Evolutionary conservation across 2,888 invertebrate genomes (phyloP).

Genomic region (Halocaridina rubra): DNA sequence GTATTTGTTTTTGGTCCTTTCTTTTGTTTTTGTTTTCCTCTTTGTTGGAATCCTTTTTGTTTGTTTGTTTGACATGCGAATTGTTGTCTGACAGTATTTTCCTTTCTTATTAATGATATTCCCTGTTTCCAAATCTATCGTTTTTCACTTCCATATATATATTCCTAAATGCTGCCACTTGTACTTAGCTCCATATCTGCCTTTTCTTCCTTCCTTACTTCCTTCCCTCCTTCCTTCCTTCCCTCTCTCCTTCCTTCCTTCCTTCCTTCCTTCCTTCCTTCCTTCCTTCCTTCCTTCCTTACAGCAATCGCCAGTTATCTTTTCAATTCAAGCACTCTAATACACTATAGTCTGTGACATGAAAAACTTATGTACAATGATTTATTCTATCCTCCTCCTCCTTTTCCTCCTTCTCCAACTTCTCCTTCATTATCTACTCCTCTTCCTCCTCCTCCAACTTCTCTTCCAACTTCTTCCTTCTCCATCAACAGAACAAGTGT

Average conservation of each 20-base stretch:
- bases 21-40: too few relatives aligned
- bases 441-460: not conserved
- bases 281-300: not conserved
- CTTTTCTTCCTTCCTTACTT: not conserved
- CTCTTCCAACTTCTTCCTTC: not conserved
- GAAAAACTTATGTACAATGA: too few relatives aligned
- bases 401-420: not conserved
- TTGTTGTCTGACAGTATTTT: too few relatives aligned
- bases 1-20: too few relatives aligned
- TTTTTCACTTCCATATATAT: not conserved
- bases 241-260: not conserved
- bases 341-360: too few relatives aligned
- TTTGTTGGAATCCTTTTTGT: not conserved
- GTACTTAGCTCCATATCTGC: not conserved
- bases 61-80: too few relatives aligned
- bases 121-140: too few relatives aligned
- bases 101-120: too few relatives aligned
- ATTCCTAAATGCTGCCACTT: not conserved
- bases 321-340: not conserved
- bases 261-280: not conserved
- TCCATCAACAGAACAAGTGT: too few relatives aligned
- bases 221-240: not conserved
- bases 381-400: not conserved
- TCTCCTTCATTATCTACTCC: not conserved
- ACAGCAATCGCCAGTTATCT: not conserved